phyloP scores from a whole-genome alignment of 2,888 invertebrate species.

The Machimus rusticus region DNA sequence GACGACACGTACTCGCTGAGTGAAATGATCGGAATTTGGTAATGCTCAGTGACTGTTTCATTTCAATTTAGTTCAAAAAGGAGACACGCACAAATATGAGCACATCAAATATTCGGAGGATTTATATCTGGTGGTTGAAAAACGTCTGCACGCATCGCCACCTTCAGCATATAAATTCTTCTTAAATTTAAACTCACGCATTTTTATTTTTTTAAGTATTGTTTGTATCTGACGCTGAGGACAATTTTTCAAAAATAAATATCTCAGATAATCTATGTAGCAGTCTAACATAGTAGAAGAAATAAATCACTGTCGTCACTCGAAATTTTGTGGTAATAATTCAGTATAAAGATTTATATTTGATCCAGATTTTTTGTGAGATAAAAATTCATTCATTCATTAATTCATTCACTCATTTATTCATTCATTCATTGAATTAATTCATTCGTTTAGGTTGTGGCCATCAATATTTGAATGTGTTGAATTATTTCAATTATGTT shows the following conservation, averaged over 20 bases:
- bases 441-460: too few species aligned
- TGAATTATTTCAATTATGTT: too few species aligned
- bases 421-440: too few species aligned
- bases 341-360: too few species aligned
- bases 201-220: neutral
- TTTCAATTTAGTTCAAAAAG: neutral
- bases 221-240: neutral
- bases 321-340: too few species aligned
- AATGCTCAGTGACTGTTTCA: neutral
- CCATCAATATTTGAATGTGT: too few species aligned
- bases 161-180: neutral
- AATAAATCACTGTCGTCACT: too few species aligned
- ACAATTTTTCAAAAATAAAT: neutral
- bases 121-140: neutral
- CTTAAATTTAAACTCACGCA: neutral
- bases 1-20: neutral
- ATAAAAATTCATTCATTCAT: too few species aligned
- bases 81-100: neutral
- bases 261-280: too few species aligned
- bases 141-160: neutral
- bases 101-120: neutral
- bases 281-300: too few species aligned
- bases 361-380: too few species aligned
- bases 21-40: neutral
- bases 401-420: too few species aligned